phyloP scores from a whole-genome alignment of 1,140 invertebrate species.

The Littorina saxatilis region DNA sequence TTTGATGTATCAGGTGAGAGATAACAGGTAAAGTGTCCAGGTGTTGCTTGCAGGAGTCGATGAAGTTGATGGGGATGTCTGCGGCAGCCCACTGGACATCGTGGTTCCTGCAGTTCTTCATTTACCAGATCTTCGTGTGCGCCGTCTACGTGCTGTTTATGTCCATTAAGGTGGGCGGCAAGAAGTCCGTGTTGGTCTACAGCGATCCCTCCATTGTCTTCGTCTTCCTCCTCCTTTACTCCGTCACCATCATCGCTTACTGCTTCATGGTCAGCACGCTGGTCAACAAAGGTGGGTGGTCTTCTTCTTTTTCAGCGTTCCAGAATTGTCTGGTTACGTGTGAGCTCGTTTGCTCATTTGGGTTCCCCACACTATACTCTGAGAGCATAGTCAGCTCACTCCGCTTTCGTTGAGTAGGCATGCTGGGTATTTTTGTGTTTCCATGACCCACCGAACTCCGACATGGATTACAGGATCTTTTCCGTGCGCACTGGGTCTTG shows the following conservation, averaged over 20 bases:
- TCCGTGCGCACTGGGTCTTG: too few relatives aligned
- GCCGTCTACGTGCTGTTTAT: constrained; percentile 77
- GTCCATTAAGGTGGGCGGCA: constrained; percentile 63
- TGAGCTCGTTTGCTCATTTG: too few relatives aligned
- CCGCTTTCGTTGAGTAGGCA: too few relatives aligned
- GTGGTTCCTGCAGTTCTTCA: constrained; percentile 88
- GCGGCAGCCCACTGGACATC: constrained; percentile 89
- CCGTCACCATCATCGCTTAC: constrained; percentile 78
- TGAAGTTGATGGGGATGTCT: constrained; percentile 91
- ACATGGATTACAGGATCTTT: too few relatives aligned
- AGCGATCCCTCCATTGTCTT: constrained; percentile 77
- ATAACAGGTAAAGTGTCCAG: too few relatives aligned
- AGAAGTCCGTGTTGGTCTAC: constrained; percentile 74
- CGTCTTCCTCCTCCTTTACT: constrained; percentile 78
- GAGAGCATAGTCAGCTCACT: too few relatives aligned
- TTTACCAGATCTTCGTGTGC: constrained; percentile 81
- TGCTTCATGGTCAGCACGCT: constrained; percentile 78
- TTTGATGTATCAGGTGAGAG: too few relatives aligned
- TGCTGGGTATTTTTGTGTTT: too few relatives aligned
- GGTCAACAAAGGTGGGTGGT: constrained; percentile 80
- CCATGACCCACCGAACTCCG: too few relatives aligned
- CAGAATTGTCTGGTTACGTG: too few relatives aligned
- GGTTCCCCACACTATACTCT: too few relatives aligned
- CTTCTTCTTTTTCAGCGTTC: not conserved
- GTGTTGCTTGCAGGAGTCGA: constrained; percentile 81